These are phyloP conservation scores for Triplophysa tibetana DNA, from an alignment of 2,113 vertebrate species.

Conservation along the genomic window DNA sequence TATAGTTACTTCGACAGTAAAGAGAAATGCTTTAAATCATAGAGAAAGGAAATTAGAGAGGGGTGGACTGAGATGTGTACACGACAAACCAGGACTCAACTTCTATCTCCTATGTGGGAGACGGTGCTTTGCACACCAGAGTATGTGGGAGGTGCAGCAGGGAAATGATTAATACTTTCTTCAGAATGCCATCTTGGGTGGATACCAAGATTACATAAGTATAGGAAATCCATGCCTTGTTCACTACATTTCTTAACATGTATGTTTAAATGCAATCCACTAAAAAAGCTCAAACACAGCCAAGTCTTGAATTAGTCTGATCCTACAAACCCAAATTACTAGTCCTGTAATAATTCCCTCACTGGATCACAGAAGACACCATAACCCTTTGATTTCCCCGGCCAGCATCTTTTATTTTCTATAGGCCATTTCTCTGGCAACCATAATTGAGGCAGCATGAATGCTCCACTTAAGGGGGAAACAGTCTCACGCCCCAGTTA, in stretches of 20 bases:
- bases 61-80: neutral
- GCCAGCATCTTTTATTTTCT: constrained; percentile 6
- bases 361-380: constrained; percentile 1
- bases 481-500: constrained; percentile 45
- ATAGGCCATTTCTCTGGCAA: constrained; percentile 14
- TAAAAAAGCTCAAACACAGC: constrained; percentile 3
- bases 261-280: neutral
- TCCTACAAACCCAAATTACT: constrained; percentile 15
- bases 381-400: constrained; percentile 22
- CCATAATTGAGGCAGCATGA: constrained; percentile 28
- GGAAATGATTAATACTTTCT: neutral
- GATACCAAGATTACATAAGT: too few species aligned
- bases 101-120: neutral
- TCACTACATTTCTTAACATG: neutral
- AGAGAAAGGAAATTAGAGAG: neutral
- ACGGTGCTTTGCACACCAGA: neutral
- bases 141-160: neutral
- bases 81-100: neutral
- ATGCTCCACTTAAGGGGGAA: constrained; percentile 20
- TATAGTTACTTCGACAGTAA: too few species aligned
- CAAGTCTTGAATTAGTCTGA: neutral
- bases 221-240: neutral
- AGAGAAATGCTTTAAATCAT: neutral
- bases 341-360: neutral
- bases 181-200: too few species aligned